These are phyloP conservation scores for Paraplagusia blochii DNA, from an alignment of 2,113 vertebrate genomes.

Conservation along the genomic window DNA sequence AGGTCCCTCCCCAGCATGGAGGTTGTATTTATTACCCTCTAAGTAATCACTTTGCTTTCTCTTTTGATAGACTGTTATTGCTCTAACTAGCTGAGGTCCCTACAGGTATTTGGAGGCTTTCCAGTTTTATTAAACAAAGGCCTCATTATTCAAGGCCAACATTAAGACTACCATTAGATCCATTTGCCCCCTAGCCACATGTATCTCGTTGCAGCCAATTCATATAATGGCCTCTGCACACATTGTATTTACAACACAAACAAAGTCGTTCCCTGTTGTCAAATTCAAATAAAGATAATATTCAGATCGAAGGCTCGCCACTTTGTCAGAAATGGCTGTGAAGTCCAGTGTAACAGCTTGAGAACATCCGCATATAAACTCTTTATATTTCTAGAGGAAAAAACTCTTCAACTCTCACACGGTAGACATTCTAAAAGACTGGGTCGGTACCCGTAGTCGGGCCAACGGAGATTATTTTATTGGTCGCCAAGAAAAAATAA, in stretches of 20 bases:
- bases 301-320: constrained; percentile 41
- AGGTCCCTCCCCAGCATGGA: constrained; percentile 68
- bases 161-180: constrained; percentile 67
- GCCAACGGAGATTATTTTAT: too few species aligned
- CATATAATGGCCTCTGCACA: constrained; percentile 66
- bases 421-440: too few species aligned
- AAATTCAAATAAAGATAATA: constrained; percentile 54
- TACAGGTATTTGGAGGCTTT: constrained; percentile 76
- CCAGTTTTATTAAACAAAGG: constrained; percentile 80
- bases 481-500: too few species aligned
- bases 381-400: too few species aligned
- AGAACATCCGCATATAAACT: background rate
- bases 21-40: constrained; percentile 75
- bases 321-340: constrained; percentile 22
- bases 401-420: too few species aligned
- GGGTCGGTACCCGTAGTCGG: too few species aligned
- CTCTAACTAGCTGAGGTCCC: constrained; percentile 72
- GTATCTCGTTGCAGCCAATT: constrained; percentile 74
- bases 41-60: constrained; percentile 78
- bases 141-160: constrained; percentile 74
- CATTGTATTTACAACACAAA: constrained; percentile 69
- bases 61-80: constrained; percentile 78
- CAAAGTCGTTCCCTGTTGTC: constrained; percentile 56
- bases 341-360: constrained; percentile 12
- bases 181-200: constrained; percentile 73